phyloP scores from a whole-genome alignment of 2,797 vertebrate species.

The Numenius phaeopus region DNA sequence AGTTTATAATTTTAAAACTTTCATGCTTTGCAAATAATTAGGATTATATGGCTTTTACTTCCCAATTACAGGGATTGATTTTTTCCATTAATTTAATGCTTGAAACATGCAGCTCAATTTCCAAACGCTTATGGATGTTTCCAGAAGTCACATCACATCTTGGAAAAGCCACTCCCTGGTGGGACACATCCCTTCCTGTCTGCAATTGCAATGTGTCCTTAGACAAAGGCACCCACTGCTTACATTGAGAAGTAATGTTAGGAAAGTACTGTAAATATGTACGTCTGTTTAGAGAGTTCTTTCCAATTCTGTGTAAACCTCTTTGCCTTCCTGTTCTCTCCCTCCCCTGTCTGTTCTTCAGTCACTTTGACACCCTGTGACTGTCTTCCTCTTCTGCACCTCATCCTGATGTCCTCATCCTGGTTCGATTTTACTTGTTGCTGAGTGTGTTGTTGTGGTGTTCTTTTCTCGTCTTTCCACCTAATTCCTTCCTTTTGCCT shows the following conservation, averaged over 20 bases:
- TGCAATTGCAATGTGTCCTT: background rate
- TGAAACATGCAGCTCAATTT: background rate
- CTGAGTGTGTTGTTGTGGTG: accelerated
- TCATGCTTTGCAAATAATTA: background rate
- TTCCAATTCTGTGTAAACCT: background rate
- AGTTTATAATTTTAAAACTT: background rate
- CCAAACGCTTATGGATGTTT: background rate
- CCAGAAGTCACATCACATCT: background rate
- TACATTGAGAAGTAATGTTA: background rate
- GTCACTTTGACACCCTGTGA: background rate
- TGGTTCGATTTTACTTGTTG: accelerated
- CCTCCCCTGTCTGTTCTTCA: accelerated
- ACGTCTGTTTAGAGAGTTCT: background rate
- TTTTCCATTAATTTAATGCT: background rate
- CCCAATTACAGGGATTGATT: background rate
- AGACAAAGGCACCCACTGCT: background rate
- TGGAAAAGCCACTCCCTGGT: background rate
- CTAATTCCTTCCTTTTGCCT: background rate
- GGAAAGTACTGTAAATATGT: background rate
- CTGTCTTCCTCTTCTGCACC: background rate
- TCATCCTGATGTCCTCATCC: background rate
- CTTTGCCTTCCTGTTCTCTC: background rate
- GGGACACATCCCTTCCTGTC: background rate
- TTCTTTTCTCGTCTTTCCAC: background rate
- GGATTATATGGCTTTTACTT: background rate